Conservation (phyloP, 2,113 vertebrate species). For the Apus apus region DNA sequence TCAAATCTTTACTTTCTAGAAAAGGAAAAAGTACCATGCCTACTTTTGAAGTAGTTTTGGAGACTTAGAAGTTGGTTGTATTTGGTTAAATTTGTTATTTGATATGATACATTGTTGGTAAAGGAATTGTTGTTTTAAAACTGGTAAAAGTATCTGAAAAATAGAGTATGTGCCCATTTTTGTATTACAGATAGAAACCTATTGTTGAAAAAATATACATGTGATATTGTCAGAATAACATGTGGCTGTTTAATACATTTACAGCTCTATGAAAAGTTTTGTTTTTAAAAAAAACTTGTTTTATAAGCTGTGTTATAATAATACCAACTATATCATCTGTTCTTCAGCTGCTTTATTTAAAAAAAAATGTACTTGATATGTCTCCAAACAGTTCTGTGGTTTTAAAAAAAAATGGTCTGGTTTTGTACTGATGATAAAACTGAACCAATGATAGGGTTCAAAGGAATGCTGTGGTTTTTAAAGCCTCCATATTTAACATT, state of each 20-base stretch:
- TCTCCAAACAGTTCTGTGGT: constrained; percentile 50
- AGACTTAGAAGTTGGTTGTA: not conserved
- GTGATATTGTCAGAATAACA: not conserved
- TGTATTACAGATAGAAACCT: not conserved
- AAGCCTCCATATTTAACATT: constrained; percentile 17
- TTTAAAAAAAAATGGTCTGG: constrained; percentile 47
- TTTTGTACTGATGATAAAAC: constrained; percentile 52
- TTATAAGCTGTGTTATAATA: constrained; percentile 45
- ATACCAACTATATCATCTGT: constrained; percentile 46
- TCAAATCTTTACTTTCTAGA: not conserved
- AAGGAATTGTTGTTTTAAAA: not conserved
- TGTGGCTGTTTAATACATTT: not conserved
- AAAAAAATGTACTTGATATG: constrained; percentile 56
- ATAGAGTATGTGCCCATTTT: not conserved
- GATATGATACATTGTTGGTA: not conserved
- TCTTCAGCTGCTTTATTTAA: constrained; percentile 54
- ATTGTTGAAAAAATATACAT: not conserved
- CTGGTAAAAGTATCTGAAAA: not conserved
- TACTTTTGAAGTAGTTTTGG: not conserved
- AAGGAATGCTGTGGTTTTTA: constrained; percentile 40
- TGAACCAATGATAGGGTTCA: constrained; percentile 13
- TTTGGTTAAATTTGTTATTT: not conserved
- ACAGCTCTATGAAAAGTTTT: not conserved
- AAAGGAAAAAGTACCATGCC: not conserved
- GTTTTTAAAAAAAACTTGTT: constrained; percentile 25